phyloP scores from a whole-genome alignment of 1,140 invertebrate species.

The Conus ventricosus region DNA sequence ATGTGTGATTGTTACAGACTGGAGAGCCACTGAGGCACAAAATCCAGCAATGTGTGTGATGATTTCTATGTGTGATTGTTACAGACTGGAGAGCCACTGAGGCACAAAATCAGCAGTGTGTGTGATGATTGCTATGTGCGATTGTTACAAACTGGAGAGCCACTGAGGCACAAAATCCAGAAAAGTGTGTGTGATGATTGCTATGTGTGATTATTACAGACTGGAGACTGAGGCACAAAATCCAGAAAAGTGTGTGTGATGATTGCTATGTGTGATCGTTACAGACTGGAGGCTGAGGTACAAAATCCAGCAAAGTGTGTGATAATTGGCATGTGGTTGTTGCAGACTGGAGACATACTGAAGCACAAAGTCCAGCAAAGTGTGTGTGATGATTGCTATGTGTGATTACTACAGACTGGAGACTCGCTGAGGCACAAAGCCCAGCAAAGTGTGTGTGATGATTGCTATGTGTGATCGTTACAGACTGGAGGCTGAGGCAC shows the following conservation, averaged over 20 bases:
- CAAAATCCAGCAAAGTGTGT: no score
- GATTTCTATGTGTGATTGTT: no score
- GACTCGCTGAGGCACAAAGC: conserved; percentile 94
- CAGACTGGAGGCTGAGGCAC: no score
- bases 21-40: conserved; percentile 97
- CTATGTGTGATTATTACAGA: no score
- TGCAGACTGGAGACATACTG: conserved; percentile 91
- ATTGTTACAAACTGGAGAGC: conserved; percentile 86
- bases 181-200: no score
- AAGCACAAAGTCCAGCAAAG: conserved; percentile 97
- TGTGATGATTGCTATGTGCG: conserved; percentile 24
- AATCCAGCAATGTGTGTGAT: conserved; percentile 36
- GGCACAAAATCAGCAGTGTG: neutral
- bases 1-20: conserved; percentile 77
- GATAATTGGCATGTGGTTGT: conserved; percentile 36
- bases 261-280: no score
- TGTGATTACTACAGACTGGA: conserved; percentile 81
- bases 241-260: no score
- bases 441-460: no score
- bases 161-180: conserved; percentile 97
- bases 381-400: conserved; percentile 13
- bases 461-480: no score
- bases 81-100: no score
- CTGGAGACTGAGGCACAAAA: no score
- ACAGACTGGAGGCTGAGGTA: no score